Evolutionary conservation across 1,140 invertebrate genomes (phyloP).

Genomic region (Medauroidea extradentata): DNA sequence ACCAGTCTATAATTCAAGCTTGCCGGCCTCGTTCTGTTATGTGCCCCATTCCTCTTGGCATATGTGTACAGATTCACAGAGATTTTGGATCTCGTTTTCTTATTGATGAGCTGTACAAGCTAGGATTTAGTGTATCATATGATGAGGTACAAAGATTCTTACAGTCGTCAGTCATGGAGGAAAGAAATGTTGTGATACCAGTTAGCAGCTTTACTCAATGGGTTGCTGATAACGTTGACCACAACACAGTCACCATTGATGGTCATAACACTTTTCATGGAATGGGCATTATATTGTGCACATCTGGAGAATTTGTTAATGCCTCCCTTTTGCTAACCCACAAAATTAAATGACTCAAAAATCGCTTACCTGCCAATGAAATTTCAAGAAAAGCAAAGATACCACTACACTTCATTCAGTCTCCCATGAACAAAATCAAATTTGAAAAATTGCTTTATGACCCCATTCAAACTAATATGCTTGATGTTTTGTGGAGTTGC

Average conservation of each 20-base stretch:
- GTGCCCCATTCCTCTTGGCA: slow-evolving; percentile 23
- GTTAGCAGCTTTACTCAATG: slow-evolving; percentile 30
- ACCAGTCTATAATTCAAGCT: no score
- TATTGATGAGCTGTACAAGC: slow-evolving; percentile 19
- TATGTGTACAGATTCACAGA: slow-evolving; percentile 21
- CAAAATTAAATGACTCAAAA: background rate
- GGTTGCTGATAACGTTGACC: slow-evolving; percentile 35
- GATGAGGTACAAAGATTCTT: slow-evolving; percentile 26
- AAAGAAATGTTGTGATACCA: background rate
- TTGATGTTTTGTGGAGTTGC: no score
- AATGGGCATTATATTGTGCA: slow-evolving; percentile 35
- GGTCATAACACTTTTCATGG: slow-evolving; percentile 39
- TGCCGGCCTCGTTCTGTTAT: slow-evolving; percentile 35
- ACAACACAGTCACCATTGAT: slow-evolving; percentile 25
- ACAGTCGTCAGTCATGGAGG: slow-evolving; percentile 23
- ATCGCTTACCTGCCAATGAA: background rate
- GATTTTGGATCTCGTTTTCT: slow-evolving; percentile 27
- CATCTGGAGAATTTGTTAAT: background rate
- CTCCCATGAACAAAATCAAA: background rate
- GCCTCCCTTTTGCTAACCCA: background rate
- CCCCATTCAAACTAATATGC: no score
- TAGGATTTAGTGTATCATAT: slow-evolving; percentile 32
- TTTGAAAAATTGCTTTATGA: background rate
- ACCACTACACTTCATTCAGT: background rate
- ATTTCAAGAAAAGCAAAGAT: background rate